A percentile compares a stretch with the other conserved stretches of the same genome.
phyloP scores from a whole-genome alignment of 2,888 invertebrate species.

The Calameuta pallipes region DNA sequence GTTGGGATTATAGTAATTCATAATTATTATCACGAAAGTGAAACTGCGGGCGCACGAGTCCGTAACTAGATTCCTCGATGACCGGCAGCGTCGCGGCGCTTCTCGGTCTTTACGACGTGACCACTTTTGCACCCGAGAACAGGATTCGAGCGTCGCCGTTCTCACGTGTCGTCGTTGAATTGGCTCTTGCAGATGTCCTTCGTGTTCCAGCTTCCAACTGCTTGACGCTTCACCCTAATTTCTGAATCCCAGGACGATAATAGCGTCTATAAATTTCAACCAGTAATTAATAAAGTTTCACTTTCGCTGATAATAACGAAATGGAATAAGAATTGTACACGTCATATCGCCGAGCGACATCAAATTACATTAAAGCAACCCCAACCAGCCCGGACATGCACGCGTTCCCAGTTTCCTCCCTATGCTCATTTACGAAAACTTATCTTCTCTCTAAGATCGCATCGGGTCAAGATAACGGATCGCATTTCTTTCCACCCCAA shows the following conservation, averaged over 20 bases:
- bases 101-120: background rate
- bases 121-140: constrained; percentile 7
- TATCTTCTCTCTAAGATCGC: background rate
- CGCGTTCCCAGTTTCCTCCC: background rate
- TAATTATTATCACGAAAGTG: constrained; percentile 50
- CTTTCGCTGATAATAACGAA: constrained; percentile 22
- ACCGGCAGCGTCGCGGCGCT: constrained; percentile 24
- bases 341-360: constrained; percentile 25
- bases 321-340: constrained; percentile 9
- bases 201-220: too few species aligned
- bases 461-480: too few species aligned
- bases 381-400: background rate
- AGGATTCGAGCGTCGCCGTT: background rate
- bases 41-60: constrained; percentile 45
- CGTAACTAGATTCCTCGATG: constrained; percentile 48
- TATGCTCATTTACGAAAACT: background rate
- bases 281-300: constrained; percentile 30
- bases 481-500: too few species aligned
- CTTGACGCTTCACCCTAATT: too few species aligned
- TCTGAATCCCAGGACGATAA: too few species aligned
- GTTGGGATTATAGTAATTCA: constrained; percentile 43
- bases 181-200: too few species aligned
- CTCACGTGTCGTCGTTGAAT: background rate
- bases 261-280: constrained; percentile 21
- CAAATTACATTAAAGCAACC: constrained; percentile 31